phyloP scores from a whole-genome alignment of 2,797 vertebrate genomes.

The Onychomys torridus region DNA sequence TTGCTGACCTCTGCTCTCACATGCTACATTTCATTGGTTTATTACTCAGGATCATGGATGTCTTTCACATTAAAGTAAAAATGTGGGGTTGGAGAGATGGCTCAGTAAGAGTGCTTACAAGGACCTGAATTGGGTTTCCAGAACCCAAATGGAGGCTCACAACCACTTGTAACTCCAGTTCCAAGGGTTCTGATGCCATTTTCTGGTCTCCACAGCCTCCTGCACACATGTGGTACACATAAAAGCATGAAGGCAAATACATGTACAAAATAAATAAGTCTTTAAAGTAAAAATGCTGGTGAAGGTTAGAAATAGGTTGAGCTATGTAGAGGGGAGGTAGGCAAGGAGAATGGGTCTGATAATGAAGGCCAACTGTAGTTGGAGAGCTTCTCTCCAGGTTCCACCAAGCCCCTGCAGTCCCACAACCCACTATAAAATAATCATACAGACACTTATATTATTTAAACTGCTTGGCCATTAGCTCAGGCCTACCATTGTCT shows the following conservation, averaged over 20 bases:
- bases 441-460: too few relatives aligned
- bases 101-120: neutral
- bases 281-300: neutral
- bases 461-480: too few relatives aligned
- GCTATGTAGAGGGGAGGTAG: neutral
- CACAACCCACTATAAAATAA: too few relatives aligned
- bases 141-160: neutral
- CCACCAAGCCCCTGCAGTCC: too few relatives aligned
- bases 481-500: too few relatives aligned
- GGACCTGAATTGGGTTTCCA: neutral
- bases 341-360: neutral
- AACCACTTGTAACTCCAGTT: neutral
- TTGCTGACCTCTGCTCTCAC: neutral
- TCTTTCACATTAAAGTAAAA: constrained; percentile 30
- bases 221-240: neutral
- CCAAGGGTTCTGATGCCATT: too few relatives aligned
- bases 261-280: neutral
- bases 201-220: neutral
- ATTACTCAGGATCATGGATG: neutral
- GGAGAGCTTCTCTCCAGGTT: too few relatives aligned
- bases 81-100: neutral
- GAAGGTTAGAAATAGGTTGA: neutral
- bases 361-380: neutral
- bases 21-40: neutral
- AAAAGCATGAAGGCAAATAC: neutral